These are phyloP conservation scores for Madoqua kirkii DNA, from an alignment of 2,113 vertebrate genomes.

Conservation along the genomic window DNA sequence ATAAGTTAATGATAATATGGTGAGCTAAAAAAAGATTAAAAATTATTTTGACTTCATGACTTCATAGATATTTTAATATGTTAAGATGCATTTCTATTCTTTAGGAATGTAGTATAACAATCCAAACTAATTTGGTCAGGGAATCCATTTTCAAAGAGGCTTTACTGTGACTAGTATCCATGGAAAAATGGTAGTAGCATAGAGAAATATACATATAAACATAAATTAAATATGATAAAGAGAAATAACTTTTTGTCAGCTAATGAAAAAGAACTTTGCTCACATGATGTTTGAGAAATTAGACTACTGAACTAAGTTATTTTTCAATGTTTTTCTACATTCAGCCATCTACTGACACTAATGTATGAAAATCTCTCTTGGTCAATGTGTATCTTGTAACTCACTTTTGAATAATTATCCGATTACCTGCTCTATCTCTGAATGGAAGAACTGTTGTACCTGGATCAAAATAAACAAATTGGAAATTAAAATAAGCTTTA, in stretches of 20 bases:
- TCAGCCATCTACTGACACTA: not conserved
- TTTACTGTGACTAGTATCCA: not conserved
- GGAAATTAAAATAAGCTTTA: not conserved
- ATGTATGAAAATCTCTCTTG: not conserved
- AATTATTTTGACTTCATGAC: not conserved
- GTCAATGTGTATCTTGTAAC: not conserved
- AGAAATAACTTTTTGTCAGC: not conserved
- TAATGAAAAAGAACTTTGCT: not conserved
- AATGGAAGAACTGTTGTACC: not conserved
- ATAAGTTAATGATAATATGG: not conserved
- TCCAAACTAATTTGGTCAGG: not conserved
- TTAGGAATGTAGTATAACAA: not conserved
- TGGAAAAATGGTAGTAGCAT: not conserved
- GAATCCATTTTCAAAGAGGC: not conserved
- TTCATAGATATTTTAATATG: not conserved
- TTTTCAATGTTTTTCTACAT: not conserved
- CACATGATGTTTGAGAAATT: not conserved
- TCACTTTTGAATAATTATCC: not conserved
- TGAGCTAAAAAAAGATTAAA: not conserved
- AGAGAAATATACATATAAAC: not conserved
- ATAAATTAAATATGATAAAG: not conserved
- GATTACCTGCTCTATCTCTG: not conserved
- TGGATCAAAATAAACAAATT: not conserved
- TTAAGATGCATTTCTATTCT: not conserved
- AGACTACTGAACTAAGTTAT: not conserved